Base-by-base conservation (phyloP, 2,888 invertebrate genomes). In the Amblyteles armatorius region DNA sequence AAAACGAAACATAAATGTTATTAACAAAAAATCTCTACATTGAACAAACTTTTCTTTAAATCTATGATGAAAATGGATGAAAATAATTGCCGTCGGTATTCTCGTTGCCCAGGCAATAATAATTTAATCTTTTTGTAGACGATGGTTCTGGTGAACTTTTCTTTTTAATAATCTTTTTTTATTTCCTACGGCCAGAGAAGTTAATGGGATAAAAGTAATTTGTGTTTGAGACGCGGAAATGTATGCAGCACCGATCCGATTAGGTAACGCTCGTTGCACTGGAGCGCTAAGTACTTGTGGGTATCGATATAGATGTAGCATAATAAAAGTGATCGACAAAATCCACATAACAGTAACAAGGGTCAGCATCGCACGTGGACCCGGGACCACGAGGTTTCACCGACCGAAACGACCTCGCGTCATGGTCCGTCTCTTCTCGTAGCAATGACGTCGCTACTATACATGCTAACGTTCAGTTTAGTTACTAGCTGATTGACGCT, bases 321-420 rank as follows among this genome's bases (percentile, higher is more conserved):
- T 33, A 29, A 48, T 2, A 48, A 48, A 13, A 2, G 13, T 3
- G 3, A 16, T 48, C 44, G 44, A 16, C 44, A 16, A 48, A 48
- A 13, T 16, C 4, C 26, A 16, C 40, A 40, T 40, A 16, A 26
- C 36, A 22, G 40, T 57, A 22, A 40, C 40, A 22, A 3, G 57
- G 72, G 72, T 72, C 72, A 57, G 72, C 55, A 40, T 7, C 57
- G 72, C 72, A 72, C 72, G 57, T 72, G 72, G 72, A 33, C 26
- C 57, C n/a, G 55, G 72, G 65, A 57, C 80, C 86, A 85, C 84
- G 86, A 81, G 83, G 82, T 81, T 79, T 69, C 81, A 40, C 68
- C 72, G 57, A 87, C 73, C 85, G 88, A 87, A 77, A 85, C 87
- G 87, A 87, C 83, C 84, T 86, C 86, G 86, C 85, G 82, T 85